Evolutionary conservation across 2,888 invertebrate species (phyloP).

Genomic region (Pammene fasciana): DNA sequence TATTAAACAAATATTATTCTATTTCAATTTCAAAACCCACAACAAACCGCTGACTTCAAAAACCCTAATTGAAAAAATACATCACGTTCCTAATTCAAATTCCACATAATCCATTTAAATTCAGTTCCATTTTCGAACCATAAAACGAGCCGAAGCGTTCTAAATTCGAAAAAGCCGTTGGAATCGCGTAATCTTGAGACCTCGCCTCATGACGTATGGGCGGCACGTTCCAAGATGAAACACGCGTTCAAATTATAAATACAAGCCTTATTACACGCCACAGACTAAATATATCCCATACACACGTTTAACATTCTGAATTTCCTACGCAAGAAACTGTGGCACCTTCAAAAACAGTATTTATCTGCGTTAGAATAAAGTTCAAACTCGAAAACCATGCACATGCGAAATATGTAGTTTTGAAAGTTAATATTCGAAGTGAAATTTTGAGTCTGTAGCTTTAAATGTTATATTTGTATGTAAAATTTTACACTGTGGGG

Average conservation of each 20-base stretch:
- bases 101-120: slow-evolving; percentile 70
- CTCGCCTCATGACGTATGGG: slow-evolving; percentile 79
- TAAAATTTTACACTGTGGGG: slow-evolving; percentile 51
- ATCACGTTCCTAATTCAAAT: slow-evolving; percentile 66
- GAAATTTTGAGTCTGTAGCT: slow-evolving; percentile 12
- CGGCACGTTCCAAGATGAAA: slow-evolving; percentile 69
- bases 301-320: background rate
- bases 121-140: slow-evolving; percentile 64
- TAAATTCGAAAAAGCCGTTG: slow-evolving; percentile 78
- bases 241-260: slow-evolving; percentile 68
- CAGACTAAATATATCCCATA: slow-evolving; percentile 49
- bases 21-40: slow-evolving; percentile 4
- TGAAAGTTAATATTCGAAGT: background rate
- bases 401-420: background rate
- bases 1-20: background rate
- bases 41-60: background rate
- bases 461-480: background rate
- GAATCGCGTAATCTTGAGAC: slow-evolving; percentile 82
- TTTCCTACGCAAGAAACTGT: background rate
- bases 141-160: slow-evolving; percentile 70
- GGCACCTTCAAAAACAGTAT: background rate
- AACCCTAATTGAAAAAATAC: slow-evolving; percentile 59
- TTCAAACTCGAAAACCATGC: background rate
- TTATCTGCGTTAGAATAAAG: background rate
- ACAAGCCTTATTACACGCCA: slow-evolving; percentile 64